Evolutionary conservation across 2,888 invertebrate species (phyloP).

Genomic region (Myopa testacea): DNA sequence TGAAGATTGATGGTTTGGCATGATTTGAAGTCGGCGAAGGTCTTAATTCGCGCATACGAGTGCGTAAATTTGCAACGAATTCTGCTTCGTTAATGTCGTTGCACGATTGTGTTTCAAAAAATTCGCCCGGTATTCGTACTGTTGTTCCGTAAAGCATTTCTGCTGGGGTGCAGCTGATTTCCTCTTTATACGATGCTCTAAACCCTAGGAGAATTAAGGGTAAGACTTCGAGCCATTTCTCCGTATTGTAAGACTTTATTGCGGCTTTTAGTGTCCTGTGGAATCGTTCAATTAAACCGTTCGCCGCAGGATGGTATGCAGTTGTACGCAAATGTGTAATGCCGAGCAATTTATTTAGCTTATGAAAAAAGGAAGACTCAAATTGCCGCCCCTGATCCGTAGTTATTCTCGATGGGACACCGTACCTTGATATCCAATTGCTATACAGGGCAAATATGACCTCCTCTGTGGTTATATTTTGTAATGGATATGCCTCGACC

Average conservation of each 20-base stretch:
- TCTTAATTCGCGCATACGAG: slow-evolving; percentile 1
- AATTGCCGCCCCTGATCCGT: slow-evolving; percentile 45
- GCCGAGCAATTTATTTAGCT: slow-evolving; percentile 26
- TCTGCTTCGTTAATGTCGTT: slow-evolving; percentile 9
- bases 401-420: slow-evolving; percentile 40
- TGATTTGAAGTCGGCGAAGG: slow-evolving; percentile 7
- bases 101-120: slow-evolving; percentile 1
- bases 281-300: slow-evolving; percentile 43
- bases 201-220: slow-evolving; percentile 34
- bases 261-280: slow-evolving; percentile 43
- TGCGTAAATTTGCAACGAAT: slow-evolving; percentile 5
- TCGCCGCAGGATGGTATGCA: slow-evolving; percentile 41
- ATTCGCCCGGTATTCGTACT: not conserved
- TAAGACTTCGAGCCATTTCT: slow-evolving; percentile 39
- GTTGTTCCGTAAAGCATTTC: not conserved
- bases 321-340: slow-evolving; percentile 37
- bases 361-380: slow-evolving; percentile 36
- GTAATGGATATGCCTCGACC: slow-evolving; percentile 26
- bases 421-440: slow-evolving; percentile 42
- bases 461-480: not conserved
- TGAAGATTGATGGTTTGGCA: not conserved
- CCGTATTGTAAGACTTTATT: slow-evolving; percentile 37
- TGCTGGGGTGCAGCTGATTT: slow-evolving; percentile 3
- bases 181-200: slow-evolving; percentile 1
- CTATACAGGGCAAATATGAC: slow-evolving; percentile 28